Conservation (phyloP, 2,888 invertebrate species). For the Alviniconcha strummeri region DNA sequence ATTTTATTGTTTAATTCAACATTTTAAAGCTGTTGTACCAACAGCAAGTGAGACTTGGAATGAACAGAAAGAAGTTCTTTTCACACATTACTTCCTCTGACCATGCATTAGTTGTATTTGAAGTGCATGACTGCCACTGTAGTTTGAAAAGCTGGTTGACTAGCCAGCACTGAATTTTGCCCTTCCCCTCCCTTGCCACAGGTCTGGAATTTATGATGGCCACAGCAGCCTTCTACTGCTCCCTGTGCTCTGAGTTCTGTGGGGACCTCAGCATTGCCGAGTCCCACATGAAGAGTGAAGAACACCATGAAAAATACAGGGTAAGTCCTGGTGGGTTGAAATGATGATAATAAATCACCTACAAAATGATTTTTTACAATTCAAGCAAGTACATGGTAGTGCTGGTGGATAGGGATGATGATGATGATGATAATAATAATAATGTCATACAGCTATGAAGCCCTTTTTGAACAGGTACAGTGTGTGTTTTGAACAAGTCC, state of each 20-base stretch:
- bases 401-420: not conserved
- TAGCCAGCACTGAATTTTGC: too few relatives aligned
- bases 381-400: not conserved
- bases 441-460: not conserved
- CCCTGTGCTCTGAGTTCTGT: conserved; percentile 23
- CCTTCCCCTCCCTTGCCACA: not conserved
- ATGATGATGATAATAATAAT: not conserved
- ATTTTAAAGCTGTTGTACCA: too few relatives aligned
- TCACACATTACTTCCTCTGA: too few relatives aligned
- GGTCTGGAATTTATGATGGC: conserved; percentile 29
- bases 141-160: too few relatives aligned
- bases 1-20: too few relatives aligned
- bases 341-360: not conserved
- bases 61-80: too few relatives aligned
- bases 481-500: too few relatives aligned
- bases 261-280: conserved; percentile 21
- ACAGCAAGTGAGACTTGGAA: too few relatives aligned
- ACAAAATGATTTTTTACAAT: not conserved
- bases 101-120: too few relatives aligned
- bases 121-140: too few relatives aligned
- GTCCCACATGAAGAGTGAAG: conserved; percentile 29
- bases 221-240: conserved; percentile 20
- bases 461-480: too few relatives aligned
- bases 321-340: not conserved
- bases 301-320: conserved; percentile 28